A percentile compares a stretch with the other conserved stretches of the same genome.
Conservation (phyloP, 2,113 vertebrate genomes). For the Meles meles region DNA sequence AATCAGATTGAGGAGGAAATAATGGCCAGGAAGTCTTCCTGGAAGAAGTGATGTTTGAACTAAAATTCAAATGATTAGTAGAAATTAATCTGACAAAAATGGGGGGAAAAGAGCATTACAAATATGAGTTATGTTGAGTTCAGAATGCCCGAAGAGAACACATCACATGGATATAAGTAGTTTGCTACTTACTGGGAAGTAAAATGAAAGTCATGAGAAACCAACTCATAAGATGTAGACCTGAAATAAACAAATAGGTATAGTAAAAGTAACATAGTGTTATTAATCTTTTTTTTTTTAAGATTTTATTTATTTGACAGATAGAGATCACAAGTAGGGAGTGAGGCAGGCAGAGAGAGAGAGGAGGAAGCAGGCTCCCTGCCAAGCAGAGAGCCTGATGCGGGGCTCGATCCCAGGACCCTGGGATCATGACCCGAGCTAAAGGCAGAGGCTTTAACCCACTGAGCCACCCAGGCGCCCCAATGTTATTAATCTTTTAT, state of each 20-base stretch:
- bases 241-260: neutral
- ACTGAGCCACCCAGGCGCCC: no score
- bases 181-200: neutral
- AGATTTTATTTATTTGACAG: no score
- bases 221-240: neutral
- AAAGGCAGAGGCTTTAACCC: no score
- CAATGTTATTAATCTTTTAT: neutral
- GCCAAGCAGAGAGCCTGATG: no score
- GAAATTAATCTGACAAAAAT: slow-evolving; percentile 32
- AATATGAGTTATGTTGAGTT: neutral
- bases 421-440: no score
- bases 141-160: neutral
- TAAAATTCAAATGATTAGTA: neutral
- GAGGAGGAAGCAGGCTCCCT: no score
- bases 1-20: neutral
- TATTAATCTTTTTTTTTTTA: neutral
- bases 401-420: no score
- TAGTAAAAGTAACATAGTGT: neutral
- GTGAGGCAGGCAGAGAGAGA: no score
- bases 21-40: neutral
- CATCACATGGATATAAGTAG: neutral
- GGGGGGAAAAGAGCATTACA: neutral
- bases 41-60: neutral
- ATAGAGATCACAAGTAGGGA: no score
- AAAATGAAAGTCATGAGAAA: neutral